Evolutionary conservation across 2,888 invertebrate genomes (phyloP).

Genomic region (Eledona agricola): DNA sequence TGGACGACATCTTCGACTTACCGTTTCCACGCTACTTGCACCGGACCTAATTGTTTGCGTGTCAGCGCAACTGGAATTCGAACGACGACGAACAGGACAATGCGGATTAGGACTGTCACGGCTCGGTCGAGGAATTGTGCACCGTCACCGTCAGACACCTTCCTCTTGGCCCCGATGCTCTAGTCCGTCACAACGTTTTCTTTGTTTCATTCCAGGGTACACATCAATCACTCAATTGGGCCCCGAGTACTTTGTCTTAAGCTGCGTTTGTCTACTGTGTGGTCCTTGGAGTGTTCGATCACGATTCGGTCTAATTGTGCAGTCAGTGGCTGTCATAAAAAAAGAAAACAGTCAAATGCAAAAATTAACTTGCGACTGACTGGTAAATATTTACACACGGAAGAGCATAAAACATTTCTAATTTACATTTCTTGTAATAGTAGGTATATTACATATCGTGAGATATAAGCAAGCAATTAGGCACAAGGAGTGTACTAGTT

Average conservation of each 20-base stretch:
- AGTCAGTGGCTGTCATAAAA: no score
- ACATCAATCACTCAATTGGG: conserved; percentile 35
- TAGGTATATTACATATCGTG: no score
- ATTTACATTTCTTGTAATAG: no score
- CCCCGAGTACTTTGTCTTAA: conserved; percentile 31
- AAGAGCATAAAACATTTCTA: no score
- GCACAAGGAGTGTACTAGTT: no score
- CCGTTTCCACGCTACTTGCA: conserved; percentile 29
- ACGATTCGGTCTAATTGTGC: no score
- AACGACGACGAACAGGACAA: conserved; percentile 17
- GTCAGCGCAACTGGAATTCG: conserved; percentile 29
- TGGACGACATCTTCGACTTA: conserved; percentile 37
- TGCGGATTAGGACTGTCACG: conserved; percentile 6
- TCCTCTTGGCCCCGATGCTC: conserved; percentile 8
- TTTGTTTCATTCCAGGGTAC: conserved; percentile 27
- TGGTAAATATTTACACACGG: no score
- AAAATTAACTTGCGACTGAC: no score
- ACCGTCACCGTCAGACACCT: conserved; percentile 28
- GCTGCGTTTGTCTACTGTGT: no score
- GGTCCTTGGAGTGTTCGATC: no score
- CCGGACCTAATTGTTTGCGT: conserved; percentile 31
- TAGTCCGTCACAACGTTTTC: conserved; percentile 11
- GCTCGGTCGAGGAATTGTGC: background rate
- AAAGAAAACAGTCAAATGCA: no score
- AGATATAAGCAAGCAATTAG: no score